phyloP scores from a whole-genome alignment of 2,797 vertebrate genomes.

The Muraenolepis orangiensis region DNA sequence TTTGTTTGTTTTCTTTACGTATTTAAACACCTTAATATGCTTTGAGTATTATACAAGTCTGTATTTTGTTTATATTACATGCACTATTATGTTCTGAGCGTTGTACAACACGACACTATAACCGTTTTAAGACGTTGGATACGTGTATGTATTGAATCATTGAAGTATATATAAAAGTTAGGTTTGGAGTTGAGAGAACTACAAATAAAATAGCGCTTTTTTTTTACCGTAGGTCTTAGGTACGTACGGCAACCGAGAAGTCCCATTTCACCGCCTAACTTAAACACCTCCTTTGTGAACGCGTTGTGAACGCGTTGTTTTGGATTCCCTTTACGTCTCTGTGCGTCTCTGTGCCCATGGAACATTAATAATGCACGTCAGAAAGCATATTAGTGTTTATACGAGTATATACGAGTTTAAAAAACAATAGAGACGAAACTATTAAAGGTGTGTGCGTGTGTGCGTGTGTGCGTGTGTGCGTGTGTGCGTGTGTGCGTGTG shows the following conservation, averaged over 20 bases:
- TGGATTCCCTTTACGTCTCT: constrained; percentile 27
- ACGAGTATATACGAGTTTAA: no score
- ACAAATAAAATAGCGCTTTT: neutral
- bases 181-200: neutral
- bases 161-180: neutral
- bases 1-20: neutral
- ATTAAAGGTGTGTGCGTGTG: no score
- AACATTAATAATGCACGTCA: constrained; percentile 50
- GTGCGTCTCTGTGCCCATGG: constrained; percentile 12
- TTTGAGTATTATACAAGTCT: no score
- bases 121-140: neutral
- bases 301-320: constrained; percentile 32
- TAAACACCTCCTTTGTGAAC: constrained; percentile 20
- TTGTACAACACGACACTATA: neutral
- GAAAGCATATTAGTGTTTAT: constrained; percentile 25
- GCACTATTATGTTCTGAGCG: no score
- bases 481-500: no score
- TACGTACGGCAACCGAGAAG: neutral
- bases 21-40: no score
- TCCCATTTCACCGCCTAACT: constrained; percentile 7
- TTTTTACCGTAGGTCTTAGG: no score
- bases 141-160: neutral
- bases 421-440: no score
- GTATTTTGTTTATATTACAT: no score
- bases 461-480: no score